Evolutionary conservation across 2,113 vertebrate species (phyloP).

Genomic region (Oryzias celebensis): DNA sequence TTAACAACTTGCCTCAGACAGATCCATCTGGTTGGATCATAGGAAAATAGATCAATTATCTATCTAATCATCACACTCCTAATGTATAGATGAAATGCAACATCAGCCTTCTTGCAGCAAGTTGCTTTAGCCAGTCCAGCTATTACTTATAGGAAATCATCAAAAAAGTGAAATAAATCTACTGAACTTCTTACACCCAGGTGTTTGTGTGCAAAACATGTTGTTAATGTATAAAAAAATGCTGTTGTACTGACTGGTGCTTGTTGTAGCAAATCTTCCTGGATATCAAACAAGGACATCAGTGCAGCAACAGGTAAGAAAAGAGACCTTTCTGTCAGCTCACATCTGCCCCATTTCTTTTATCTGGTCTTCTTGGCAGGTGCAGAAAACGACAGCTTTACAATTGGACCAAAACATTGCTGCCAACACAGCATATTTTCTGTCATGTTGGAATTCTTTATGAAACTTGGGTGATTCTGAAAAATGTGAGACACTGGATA

Average conservation of each 20-base stretch:
- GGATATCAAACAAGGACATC: not conserved
- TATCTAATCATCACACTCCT: too few species aligned
- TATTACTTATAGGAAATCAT: too few species aligned
- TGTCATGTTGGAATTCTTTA: slow-evolving; percentile 21
- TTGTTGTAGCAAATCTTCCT: not conserved
- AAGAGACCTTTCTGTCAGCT: slow-evolving; percentile 7
- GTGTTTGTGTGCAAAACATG: too few species aligned
- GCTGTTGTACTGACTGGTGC: not conserved
- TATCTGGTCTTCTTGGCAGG: slow-evolving; percentile 6
- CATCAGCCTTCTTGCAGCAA: too few species aligned
- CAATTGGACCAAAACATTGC: slow-evolving; percentile 24
- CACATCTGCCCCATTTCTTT: slow-evolving; percentile 6
- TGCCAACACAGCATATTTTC: slow-evolving; percentile 5
- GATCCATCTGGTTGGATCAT: too few species aligned
- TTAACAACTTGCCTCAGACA: too few species aligned
- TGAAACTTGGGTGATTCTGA: slow-evolving; percentile 6
- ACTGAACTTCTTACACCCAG: too few species aligned
- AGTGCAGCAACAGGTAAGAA: slow-evolving; percentile 39
- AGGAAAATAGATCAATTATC: too few species aligned
- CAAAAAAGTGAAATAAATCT: too few species aligned
- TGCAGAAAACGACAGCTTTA: slow-evolving; percentile 35
- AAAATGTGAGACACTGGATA: not conserved
- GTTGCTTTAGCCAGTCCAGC: too few species aligned
- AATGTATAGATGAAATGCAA: too few species aligned
- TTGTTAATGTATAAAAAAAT: not conserved